Base-by-base conservation (phyloP, 2,113 vertebrate species). In the Trogon surrucura region DNA sequence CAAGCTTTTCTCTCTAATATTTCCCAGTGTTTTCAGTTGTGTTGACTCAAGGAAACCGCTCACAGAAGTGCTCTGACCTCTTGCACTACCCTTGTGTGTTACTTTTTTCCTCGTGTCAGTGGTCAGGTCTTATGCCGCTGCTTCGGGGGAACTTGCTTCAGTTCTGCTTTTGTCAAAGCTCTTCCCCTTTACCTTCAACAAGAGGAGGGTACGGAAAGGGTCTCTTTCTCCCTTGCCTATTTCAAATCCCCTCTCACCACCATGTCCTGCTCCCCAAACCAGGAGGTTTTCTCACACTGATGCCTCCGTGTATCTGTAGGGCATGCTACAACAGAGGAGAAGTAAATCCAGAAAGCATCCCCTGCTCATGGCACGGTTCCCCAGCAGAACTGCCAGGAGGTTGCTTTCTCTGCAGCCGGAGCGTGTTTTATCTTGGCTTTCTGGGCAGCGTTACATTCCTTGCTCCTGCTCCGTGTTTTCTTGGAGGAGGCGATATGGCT, bases 401-500 rank as follows among this genome's bases (percentile, higher is more conserved):
- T 79, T 79, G 14, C 53, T 60, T 72, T 84, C 56, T 74, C 57
- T 85, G 53, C 61, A 85, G 61, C 29, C 0, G 2, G 72, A 58
- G 20, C 0, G 0, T 22, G 32, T 84, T 78, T 60, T 29, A 62
- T n/a, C 54, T 44, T 88, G 58, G 67, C 75, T 85, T 29, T 17
- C 13, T n/a, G 48, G 73, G 45, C 81, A 60, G 6, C 3, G 1
- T 53, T 26, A 36, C 32, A 34, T 95, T 53, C 80, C 62, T 84
- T 51, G n/a, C 73, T 61, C 23, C 80, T 74, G 57, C 69, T 81
- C 29, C 44, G 17, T 67, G 41, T 72, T 36, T 71, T 77, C 67
- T 62, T 54, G 53, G 32, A 47, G 25, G 62, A 56, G 69, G 9
- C 64, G 0, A 9, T 23, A 27, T 0, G 0, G 15, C 70, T 89